Percentiles rank a stretch among this genome's conserved stretches.
Conservation (phyloP, 2,113 vertebrate genomes). For the Trogon surrucura region DNA sequence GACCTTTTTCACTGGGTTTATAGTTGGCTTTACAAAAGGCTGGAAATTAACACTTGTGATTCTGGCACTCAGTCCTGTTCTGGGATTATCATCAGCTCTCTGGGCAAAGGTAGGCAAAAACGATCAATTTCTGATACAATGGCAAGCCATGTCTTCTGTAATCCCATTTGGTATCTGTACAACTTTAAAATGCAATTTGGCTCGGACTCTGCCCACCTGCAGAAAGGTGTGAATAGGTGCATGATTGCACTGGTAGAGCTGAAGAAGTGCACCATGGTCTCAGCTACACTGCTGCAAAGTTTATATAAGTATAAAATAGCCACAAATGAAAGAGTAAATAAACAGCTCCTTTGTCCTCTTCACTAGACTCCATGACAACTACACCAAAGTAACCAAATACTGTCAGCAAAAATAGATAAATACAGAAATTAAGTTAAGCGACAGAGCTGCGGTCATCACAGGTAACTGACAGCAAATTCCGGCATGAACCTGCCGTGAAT, state of each 20-base stretch:
- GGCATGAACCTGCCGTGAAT: neutral
- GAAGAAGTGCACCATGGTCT: neutral
- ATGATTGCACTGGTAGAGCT: neutral
- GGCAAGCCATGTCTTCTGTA: neutral
- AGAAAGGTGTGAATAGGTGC: neutral
- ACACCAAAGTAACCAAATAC: neutral
- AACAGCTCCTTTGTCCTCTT: neutral
- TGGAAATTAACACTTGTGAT: conserved; percentile 90
- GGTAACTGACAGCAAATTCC: neutral
- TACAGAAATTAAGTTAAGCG: neutral
- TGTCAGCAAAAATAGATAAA: neutral
- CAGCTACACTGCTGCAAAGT: neutral
- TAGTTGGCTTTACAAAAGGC: conserved; percentile 82
- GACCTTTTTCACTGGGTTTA: conserved; percentile 81
- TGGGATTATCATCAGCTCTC: conserved; percentile 80
- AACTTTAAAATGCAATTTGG: neutral
- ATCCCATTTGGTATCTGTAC: neutral
- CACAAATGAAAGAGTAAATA: neutral
- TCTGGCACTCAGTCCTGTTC: conserved; percentile 81
- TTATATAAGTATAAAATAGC: neutral
- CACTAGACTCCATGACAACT: neutral
- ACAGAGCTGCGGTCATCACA: neutral
- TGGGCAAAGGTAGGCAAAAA: conserved; percentile 76
- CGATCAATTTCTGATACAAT: neutral
- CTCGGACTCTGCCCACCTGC: neutral